Evolutionary conservation across 2,113 vertebrate species (phyloP).

Genomic region (Pomatorhinus ruficollis): DNA sequence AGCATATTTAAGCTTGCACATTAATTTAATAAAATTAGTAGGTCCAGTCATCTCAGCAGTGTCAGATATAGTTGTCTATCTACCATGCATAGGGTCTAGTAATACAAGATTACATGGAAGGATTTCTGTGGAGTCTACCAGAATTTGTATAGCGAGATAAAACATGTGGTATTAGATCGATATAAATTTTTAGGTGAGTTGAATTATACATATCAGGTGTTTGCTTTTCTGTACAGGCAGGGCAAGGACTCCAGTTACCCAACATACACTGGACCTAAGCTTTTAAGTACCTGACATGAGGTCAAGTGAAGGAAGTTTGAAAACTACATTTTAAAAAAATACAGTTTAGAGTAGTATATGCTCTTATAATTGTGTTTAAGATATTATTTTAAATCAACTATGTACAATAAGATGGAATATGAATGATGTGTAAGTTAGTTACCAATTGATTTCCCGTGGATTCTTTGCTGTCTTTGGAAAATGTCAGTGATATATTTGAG

Average conservation of each 20-base stretch:
- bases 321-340: neutral
- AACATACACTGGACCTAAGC: neutral
- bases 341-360: neutral
- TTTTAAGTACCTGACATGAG: neutral
- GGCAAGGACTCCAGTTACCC: neutral
- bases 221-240: neutral
- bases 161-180: neutral
- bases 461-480: slow-evolving; percentile 1
- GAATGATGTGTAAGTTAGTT: neutral
- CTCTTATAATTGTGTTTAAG: neutral
- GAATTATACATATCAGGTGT: neutral
- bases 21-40: neutral
- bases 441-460: neutral
- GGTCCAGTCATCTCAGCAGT: neutral
- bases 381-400: neutral
- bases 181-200: neutral
- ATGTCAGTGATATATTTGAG: neutral
- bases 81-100: neutral
- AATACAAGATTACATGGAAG: neutral
- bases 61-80: neutral
- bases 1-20: neutral
- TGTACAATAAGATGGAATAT: neutral
- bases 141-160: neutral
- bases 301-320: neutral
- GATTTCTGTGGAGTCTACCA: neutral